A percentile compares a stretch with the other conserved stretches of the same genome.
phyloP scores from a whole-genome alignment of 64 coral and sea anemone species.

The Cladopsammia gracilis region DNA sequence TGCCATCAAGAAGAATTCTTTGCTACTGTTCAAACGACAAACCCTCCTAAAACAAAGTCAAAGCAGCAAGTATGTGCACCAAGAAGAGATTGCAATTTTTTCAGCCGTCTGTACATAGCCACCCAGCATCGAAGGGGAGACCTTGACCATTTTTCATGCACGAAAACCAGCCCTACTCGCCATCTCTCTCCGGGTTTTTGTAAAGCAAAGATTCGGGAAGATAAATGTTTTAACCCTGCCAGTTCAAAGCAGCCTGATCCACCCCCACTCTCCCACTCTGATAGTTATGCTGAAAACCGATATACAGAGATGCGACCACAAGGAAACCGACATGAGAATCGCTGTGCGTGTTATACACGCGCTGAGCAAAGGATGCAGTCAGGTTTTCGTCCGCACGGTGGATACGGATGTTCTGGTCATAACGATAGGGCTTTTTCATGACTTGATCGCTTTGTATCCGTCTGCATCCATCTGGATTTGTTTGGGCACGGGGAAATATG shows the following conservation, averaged over 20 bases:
- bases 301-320: neutral
- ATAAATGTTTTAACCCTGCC: slow-evolving; percentile 11
- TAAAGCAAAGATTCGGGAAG: slow-evolving; percentile 39
- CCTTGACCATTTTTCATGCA: slow-evolving; percentile 39
- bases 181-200: slow-evolving; percentile 34
- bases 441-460: slow-evolving; percentile 7
- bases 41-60: slow-evolving; percentile 26
- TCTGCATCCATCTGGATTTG: slow-evolving; percentile 36
- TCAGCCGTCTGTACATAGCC: slow-evolving; percentile 57
- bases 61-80: slow-evolving; percentile 13
- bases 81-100: slow-evolving; percentile 56
- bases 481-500: slow-evolving; percentile 40
- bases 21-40: slow-evolving; percentile 50
- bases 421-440: slow-evolving; percentile 30
- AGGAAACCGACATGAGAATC: neutral
- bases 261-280: neutral
- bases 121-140: slow-evolving; percentile 43
- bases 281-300: slow-evolving; percentile 40
- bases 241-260: slow-evolving; percentile 17
- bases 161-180: slow-evolving; percentile 59
- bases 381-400: slow-evolving; percentile 8
- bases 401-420: slow-evolving; percentile 64
- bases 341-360: neutral
- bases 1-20: slow-evolving; percentile 50
- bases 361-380: neutral